Conservation (phyloP, 2,113 vertebrate genomes). For the Tricholaema leucomelas region DNA sequence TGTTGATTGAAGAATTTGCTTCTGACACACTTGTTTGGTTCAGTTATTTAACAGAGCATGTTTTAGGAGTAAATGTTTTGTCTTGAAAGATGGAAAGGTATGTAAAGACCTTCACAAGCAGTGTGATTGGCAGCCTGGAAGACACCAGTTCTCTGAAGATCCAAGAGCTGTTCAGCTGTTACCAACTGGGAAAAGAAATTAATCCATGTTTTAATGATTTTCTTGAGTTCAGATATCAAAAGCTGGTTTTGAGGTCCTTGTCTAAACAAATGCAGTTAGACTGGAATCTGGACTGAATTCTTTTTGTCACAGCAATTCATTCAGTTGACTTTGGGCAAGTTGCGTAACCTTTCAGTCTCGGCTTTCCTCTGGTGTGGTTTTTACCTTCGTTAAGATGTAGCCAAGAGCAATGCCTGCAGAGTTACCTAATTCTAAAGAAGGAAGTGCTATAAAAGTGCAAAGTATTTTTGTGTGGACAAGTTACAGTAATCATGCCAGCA, state of each 20-base stretch:
- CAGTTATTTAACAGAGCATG: background rate
- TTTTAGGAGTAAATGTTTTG: background rate
- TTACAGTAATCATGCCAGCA: background rate
- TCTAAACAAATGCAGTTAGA: constrained; percentile 15
- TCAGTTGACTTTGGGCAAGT: constrained; percentile 51
- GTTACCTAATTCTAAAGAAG: background rate
- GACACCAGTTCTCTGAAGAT: constrained; percentile 10
- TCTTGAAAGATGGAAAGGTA: background rate
- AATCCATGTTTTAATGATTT: background rate
- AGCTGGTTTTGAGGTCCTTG: background rate
- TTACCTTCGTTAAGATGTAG: background rate
- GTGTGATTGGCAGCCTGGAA: background rate
- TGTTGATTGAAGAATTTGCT: background rate
- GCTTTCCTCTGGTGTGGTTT: background rate
- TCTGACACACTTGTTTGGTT: background rate
- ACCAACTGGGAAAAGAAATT: background rate
- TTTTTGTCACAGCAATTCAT: background rate
- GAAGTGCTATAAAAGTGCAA: constrained; percentile 64
- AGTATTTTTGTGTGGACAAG: constrained; percentile 15
- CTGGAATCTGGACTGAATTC: background rate
- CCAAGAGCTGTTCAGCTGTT: background rate
- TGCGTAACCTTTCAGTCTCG: background rate
- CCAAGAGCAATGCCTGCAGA: background rate
- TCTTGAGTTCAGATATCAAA: constrained; percentile 8
- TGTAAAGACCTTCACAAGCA: background rate